phyloP scores from a whole-genome alignment of 2,797 vertebrate species.

The Peromyscus eremicus region DNA sequence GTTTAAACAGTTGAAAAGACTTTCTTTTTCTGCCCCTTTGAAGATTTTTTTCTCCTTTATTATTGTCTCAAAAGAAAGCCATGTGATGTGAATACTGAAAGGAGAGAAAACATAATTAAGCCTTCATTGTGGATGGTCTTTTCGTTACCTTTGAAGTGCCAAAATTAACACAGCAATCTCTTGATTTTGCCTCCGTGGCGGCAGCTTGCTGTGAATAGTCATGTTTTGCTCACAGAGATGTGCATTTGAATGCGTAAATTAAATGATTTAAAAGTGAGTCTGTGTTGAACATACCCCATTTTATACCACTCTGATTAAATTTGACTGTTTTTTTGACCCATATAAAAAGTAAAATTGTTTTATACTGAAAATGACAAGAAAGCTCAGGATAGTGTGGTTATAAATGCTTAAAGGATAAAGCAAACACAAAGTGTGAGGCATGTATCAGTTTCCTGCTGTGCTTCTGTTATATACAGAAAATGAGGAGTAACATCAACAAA shows the following conservation, averaged over 20 bases:
- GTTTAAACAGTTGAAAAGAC: conserved; percentile 56
- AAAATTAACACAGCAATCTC: conserved; percentile 73
- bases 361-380: conserved; percentile 1
- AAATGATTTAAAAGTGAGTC: conserved; percentile 78
- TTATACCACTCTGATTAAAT: conserved; percentile 74
- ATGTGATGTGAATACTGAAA: conserved; percentile 65
- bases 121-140: conserved; percentile 66
- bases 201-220: conserved; percentile 63
- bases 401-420: conserved; percentile 39
- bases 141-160: conserved; percentile 79
- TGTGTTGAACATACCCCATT: conserved; percentile 56
- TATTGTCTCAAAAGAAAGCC: conserved; percentile 68
- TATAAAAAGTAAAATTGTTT: conserved; percentile 75
- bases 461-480: conserved; percentile 49
- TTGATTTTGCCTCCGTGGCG: conserved; percentile 63
- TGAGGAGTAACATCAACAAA: conserved; percentile 42
- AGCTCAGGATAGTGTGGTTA: conserved; percentile 51
- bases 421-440: not conserved
- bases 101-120: conserved; percentile 79
- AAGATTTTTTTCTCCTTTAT: conserved; percentile 36
- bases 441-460: conserved; percentile 19
- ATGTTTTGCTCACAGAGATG: conserved; percentile 74
- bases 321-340: conserved; percentile 70
- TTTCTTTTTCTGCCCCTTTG: not conserved
- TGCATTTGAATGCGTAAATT: conserved; percentile 73